A percentile compares a stretch with the other conserved stretches of the same genome.
Conservation (phyloP, 92 coral and sea anemone genomes). For the Palythoa caribaeorum region DNA sequence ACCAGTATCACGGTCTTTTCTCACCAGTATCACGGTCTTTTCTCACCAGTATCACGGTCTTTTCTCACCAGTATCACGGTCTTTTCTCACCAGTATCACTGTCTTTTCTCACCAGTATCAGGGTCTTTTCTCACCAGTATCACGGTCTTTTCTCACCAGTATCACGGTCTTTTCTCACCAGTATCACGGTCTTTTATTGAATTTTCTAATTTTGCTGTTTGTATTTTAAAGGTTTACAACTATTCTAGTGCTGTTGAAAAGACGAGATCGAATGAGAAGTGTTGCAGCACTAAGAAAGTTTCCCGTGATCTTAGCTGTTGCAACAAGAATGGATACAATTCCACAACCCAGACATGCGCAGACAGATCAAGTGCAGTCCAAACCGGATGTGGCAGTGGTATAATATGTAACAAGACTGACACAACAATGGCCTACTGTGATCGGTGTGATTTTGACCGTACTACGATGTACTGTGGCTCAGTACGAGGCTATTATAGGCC, state of each 20-base stretch:
- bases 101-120: too few species aligned
- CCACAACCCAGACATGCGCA: constrained; percentile 84
- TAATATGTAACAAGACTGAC: constrained; percentile 78
- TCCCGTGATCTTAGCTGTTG: constrained; percentile 80
- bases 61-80: too few species aligned
- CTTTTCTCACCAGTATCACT: too few species aligned
- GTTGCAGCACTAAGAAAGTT: constrained; percentile 80
- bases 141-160: too few species aligned
- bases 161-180: neutral
- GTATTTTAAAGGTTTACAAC: constrained; percentile 79
- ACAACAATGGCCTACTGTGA: constrained; percentile 75
- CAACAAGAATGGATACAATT: constrained; percentile 81
- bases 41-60: too few species aligned
- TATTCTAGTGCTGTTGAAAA: constrained; percentile 84
- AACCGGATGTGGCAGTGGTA: constrained; percentile 91
- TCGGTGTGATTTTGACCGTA: constrained; percentile 88
- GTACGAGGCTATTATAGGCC: constrained; percentile 79
- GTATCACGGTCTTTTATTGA: neutral
- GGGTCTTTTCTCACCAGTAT: too few species aligned
- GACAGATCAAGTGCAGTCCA: constrained; percentile 72
- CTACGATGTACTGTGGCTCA: constrained; percentile 70
- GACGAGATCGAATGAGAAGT: constrained; percentile 69
- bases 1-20: too few species aligned
- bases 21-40: too few species aligned
- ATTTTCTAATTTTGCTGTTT: neutral